Conservation (phyloP, 64 coral and sea anemone species). For the Montipora sp. region DNA sequence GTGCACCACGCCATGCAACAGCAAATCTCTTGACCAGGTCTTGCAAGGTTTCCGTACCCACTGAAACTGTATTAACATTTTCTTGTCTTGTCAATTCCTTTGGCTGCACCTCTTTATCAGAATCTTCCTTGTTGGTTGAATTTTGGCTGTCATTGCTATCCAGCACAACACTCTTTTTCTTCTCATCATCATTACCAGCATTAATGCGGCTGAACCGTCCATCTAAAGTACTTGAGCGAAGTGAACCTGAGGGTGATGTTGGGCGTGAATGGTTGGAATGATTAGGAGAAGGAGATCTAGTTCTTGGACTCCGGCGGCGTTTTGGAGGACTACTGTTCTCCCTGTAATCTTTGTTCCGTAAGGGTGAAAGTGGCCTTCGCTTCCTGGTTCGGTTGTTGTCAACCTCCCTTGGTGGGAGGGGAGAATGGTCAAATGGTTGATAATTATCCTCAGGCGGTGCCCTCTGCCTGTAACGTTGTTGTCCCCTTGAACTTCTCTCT, state of each 20-base stretch:
- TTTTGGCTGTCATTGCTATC: conserved; percentile 72
- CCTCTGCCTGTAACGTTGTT: conserved; percentile 63
- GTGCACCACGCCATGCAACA: conserved; percentile 94
- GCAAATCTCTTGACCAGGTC: conserved; percentile 99
- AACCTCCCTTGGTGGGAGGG: conserved; percentile 53
- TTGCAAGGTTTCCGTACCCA: conserved; percentile 87
- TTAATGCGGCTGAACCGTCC: conserved; percentile 68
- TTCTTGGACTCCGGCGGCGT: conserved; percentile 89
- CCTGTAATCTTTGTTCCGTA: conserved; percentile 66
- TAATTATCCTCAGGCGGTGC: conserved; percentile 81
- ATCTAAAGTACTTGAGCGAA: conserved; percentile 86
- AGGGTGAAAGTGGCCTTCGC: conserved; percentile 67
- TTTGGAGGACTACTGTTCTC: conserved; percentile 72
- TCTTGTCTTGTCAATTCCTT: conserved; percentile 39
- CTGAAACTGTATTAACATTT: conserved; percentile 55
- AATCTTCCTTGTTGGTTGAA: conserved; percentile 57
- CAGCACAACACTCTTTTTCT: conserved; percentile 61
- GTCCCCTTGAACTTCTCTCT: conserved; percentile 69
- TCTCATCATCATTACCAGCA: conserved; percentile 59
- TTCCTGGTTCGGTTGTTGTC: conserved; percentile 82
- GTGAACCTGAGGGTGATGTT: conserved; percentile 79
- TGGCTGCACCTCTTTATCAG: conserved; percentile 70
- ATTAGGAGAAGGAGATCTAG: conserved; percentile 92
- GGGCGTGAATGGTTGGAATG: conserved; percentile 80
- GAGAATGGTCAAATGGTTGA: conserved; percentile 70